Evolutionary conservation across 2,888 invertebrate genomes (phyloP).

Genomic region (Nemurella pictetii): DNA sequence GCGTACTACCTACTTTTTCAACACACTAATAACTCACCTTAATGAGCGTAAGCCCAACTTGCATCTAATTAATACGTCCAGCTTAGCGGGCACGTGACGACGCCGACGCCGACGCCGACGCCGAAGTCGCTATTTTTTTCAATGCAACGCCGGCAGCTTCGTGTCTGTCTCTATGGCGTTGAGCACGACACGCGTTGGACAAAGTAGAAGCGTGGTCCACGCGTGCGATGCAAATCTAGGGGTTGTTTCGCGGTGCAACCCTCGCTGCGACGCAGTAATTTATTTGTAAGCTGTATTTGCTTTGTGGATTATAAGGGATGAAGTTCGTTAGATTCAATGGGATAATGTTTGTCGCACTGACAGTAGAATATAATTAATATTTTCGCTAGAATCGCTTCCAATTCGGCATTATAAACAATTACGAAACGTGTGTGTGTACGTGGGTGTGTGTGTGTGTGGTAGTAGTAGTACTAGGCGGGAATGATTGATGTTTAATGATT

Average conservation of each 20-base stretch:
- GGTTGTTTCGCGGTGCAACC: background rate
- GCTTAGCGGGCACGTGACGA: constrained; percentile 2
- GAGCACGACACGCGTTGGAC: background rate
- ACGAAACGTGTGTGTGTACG: background rate
- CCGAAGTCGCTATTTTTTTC: no score
- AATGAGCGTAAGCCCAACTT: constrained; percentile 2
- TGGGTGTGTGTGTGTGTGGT: background rate
- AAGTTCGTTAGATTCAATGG: constrained; percentile 15
- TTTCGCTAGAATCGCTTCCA: background rate
- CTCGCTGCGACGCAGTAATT: background rate
- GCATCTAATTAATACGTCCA: constrained; percentile 5
- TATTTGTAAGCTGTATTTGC: constrained; percentile 31
- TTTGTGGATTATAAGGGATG: constrained; percentile 21
- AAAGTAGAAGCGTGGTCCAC: no score
- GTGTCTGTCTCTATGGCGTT: no score
- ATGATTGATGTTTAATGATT: background rate
- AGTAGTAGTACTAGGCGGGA: background rate
- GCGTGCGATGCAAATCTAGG: background rate
- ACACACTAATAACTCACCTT: background rate
- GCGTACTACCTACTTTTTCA: background rate
- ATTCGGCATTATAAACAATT: background rate
- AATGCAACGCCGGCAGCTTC: no score
- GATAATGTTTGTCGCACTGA: background rate
- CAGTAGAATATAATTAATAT: background rate
- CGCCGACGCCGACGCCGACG: background rate